Base-by-base conservation (phyloP, 2,797 vertebrate species). In the Rhabdomys pumilio region DNA sequence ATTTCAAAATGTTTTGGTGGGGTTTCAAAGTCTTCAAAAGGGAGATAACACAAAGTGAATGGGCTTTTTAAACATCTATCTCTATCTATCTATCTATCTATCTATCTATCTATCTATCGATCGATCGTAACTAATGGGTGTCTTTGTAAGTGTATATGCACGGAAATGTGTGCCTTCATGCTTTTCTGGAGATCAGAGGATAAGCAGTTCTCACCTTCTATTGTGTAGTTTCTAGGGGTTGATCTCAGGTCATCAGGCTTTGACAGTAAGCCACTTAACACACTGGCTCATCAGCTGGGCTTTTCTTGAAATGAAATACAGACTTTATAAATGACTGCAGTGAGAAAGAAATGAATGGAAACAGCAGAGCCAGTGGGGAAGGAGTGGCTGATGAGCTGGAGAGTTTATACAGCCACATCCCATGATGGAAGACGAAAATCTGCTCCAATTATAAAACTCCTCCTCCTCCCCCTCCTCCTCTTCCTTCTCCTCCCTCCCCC, bases 251-350 rank as follows among this genome's bases (percentile, higher is more conserved):
- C 20, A 53, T 55, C 47, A 86, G 20, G 34, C 47, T 69, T 86
- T 69, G 84, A 7, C 83, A 86, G 63, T 72, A 53, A 69, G 8
- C 7, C 38, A 20, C 47, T 86, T 55, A 38, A 72, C 34, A 7
- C 7, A 55, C 12, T n/a, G 12, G 50, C 13, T 69, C 20, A 9
- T 69, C 44, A 38, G 61, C 20, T 53, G 20, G 44, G 22, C 20
- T 69, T 86, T 86, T n/a, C 50, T 63, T 53, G 53, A 92, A 92
- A 88, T 29, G 41, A 87, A 90, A 84, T 47, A 61, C 55, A 83
- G 24, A 90, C 31, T 61, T 75, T 75, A 41, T 79, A 84, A 89
- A 89, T 93, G 31, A 80, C 67, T 81, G 82, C 2, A 83, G 31
- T n/a, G 59, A 63, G 82, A n/a, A 69, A 83, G 53, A 73, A 50